Percentiles rank a stretch among this genome's conserved stretches.
Evolutionary conservation across 2,888 invertebrate species (phyloP).

Genomic region (Yponomeuta plumbellus): DNA sequence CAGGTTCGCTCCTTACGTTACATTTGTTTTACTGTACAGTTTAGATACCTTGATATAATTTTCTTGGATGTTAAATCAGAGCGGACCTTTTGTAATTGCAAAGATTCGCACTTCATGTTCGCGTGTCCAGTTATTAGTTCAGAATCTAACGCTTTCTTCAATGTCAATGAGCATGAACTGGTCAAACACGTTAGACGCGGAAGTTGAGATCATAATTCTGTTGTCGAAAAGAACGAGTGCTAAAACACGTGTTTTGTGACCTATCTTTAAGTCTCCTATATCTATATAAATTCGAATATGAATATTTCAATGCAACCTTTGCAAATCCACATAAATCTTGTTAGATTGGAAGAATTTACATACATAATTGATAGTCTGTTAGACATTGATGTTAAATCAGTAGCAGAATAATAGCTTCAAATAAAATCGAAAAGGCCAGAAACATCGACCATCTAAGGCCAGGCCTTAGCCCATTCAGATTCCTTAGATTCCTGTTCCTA

Average conservation of each 20-base stretch:
- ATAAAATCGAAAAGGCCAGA: neutral
- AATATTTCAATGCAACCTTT: neutral
- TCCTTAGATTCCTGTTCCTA: neutral
- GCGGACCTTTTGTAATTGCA: slow-evolving; percentile 5
- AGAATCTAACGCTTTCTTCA: slow-evolving; percentile 15
- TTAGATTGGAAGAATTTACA: neutral
- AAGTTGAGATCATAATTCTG: slow-evolving; percentile 1
- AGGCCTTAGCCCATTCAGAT: neutral
- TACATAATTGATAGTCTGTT: neutral
- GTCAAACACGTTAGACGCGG: neutral
- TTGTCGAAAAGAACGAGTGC: neutral
- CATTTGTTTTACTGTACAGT: too few relatives aligned
- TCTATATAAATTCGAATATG: neutral
- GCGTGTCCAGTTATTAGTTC: slow-evolving; percentile 7
- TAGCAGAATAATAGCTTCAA: neutral
- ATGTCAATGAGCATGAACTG: slow-evolving; percentile 14
- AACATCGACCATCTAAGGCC: neutral
- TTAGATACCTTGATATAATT: too few relatives aligned
- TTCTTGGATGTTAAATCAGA: slow-evolving; percentile 10
- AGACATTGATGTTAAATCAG: neutral
- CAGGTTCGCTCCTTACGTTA: too few relatives aligned
- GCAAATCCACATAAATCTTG: neutral
- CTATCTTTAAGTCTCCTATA: neutral
- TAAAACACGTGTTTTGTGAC: neutral
- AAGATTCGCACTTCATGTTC: neutral